Conservation (phyloP, 2,888 invertebrate genomes). For the Sesia bembeciformis region DNA sequence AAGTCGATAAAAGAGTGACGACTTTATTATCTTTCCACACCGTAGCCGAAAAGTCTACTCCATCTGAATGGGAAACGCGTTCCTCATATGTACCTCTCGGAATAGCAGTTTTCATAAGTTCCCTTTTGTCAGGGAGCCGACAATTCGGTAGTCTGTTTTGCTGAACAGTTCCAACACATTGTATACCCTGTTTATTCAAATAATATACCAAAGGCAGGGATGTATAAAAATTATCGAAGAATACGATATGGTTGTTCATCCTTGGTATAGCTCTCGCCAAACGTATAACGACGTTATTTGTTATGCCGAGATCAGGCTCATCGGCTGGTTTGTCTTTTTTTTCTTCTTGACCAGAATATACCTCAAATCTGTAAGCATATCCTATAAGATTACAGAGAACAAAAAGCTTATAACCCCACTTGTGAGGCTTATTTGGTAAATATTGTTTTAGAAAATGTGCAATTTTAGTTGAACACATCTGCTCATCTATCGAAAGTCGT, state of each 20-base stretch:
- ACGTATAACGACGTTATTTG: conserved; percentile 18
- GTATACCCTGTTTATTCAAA: conserved; percentile 23
- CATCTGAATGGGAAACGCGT: conserved; percentile 6
- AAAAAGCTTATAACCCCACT: conserved; percentile 24
- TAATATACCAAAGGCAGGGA: conserved; percentile 19
- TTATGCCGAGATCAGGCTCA: conserved; percentile 19
- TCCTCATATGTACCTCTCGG: conserved; percentile 31
- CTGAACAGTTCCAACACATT: conserved; percentile 24
- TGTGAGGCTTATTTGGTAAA: conserved; percentile 21
- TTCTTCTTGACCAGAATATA: conserved; percentile 30
- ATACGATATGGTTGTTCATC: conserved; percentile 10
- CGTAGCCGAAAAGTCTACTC: conserved; percentile 5
- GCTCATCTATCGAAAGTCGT: conserved; percentile 21
- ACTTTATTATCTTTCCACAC: conserved; percentile 10
- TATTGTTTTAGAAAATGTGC: too few relatives aligned
- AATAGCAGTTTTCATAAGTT: conserved; percentile 28
- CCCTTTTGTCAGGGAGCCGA: conserved; percentile 25
- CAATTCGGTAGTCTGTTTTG: conserved; percentile 24
- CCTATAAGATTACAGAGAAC: conserved; percentile 16
- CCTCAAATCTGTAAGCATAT: conserved; percentile 17
- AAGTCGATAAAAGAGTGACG: conserved; percentile 7
- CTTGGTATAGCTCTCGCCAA: conserved; percentile 21
- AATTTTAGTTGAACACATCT: conserved; percentile 28
- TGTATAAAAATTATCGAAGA: conserved; percentile 12
- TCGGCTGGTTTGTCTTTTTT: conserved; percentile 19